Percentiles rank a stretch among this genome's conserved stretches.
phyloP scores from a whole-genome alignment of 2,888 invertebrate species.

The Neria commutata region DNA sequence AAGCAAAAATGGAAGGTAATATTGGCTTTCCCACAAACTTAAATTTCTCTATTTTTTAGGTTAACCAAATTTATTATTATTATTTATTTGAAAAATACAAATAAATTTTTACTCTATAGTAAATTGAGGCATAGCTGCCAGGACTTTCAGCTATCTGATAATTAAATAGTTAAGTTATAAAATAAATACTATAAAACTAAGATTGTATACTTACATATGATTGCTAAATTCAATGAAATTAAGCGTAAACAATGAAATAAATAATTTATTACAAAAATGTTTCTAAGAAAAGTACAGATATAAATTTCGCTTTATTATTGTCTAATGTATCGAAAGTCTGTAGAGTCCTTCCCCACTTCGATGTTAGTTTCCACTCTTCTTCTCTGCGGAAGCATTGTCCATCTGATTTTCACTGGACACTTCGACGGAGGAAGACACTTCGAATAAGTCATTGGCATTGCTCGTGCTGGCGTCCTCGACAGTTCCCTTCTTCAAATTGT shows the following conservation, averaged over 20 bases:
- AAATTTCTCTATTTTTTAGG: no score
- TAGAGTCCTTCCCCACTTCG: not conserved
- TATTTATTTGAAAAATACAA: no score
- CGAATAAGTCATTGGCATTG: conserved; percentile 43
- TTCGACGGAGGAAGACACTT: conserved; percentile 54
- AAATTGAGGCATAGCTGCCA: no score
- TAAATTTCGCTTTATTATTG: not conserved
- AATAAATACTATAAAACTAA: no score
- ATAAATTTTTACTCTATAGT: no score
- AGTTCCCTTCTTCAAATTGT: conserved; percentile 48
- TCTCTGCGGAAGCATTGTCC: conserved; percentile 19
- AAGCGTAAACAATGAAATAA: conserved; percentile 29
- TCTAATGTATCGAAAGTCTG: no score
- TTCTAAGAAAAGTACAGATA: not conserved
- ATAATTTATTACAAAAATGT: conserved; percentile 39
- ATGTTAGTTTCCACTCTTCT: not conserved
- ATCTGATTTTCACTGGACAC: conserved; percentile 45
- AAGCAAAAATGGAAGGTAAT: no score
- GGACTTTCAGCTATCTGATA: no score
- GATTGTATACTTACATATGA: no score
- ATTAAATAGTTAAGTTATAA: no score
- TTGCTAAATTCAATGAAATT: not conserved
- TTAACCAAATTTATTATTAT: no score
- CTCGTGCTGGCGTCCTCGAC: conserved; percentile 36
- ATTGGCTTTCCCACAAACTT: no score